Evolutionary conservation across 2,797 vertebrate species (phyloP).

Genomic region (Sebastes taczanowskii): DNA sequence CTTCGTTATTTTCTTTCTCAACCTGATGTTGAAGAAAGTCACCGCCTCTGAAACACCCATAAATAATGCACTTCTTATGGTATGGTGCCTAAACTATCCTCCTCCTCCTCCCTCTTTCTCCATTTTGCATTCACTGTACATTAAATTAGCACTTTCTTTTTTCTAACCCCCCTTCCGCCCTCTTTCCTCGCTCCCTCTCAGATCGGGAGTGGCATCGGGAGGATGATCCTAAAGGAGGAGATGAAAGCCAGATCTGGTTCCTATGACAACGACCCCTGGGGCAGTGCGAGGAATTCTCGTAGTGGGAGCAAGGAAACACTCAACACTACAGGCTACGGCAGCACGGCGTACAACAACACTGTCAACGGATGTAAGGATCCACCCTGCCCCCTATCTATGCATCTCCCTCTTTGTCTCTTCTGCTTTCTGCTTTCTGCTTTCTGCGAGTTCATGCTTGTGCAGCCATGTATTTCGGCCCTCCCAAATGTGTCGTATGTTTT

Average conservation of each 20-base stretch:
- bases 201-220: constrained; percentile 96
- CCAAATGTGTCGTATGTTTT: not conserved
- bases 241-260: constrained; percentile 98
- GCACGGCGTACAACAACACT: constrained; percentile 86
- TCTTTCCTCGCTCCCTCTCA: constrained; percentile 51
- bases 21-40: constrained; percentile 22
- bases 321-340: constrained; percentile 89
- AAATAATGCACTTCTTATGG: constrained; percentile 39
- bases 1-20: constrained; percentile 61
- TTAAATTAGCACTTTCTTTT: constrained; percentile 23
- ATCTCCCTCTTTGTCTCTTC: constrained; percentile 17
- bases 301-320: constrained; percentile 95
- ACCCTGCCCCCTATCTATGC: constrained; percentile 70
- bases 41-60: constrained; percentile 42
- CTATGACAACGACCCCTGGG: constrained; percentile 96
- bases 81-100: not conserved
- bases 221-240: constrained; percentile 98
- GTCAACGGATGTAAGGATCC: constrained; percentile 94
- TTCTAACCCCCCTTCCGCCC: not conserved
- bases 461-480: not conserved
- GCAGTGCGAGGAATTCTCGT: constrained; percentile 91
- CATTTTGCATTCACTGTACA: constrained; percentile 3
- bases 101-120: not conserved
- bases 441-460: constrained; percentile 8
- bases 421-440: not conserved